A percentile compares a stretch with the other conserved stretches of the same genome.
Conservation (phyloP, 1,140 invertebrate species). For the Pemphigus obesinymphae region DNA sequence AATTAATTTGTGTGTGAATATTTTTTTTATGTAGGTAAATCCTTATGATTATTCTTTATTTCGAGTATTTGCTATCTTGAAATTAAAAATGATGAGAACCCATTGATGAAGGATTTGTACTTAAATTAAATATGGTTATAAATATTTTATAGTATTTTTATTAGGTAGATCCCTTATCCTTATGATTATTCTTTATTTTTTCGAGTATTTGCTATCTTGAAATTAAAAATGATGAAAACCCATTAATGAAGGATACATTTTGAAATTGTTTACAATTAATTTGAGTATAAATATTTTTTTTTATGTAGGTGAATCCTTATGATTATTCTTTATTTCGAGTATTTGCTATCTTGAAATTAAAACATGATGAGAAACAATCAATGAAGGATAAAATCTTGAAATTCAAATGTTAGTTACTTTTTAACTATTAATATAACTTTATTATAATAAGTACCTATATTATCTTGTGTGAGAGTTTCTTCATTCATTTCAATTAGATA, state of each 20-base stretch:
- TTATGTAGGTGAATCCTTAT: neutral
- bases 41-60: neutral
- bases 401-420: neutral
- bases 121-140: neutral
- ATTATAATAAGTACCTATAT: too few relatives aligned
- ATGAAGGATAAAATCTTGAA: neutral
- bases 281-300: neutral
- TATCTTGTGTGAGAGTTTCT: too few relatives aligned
- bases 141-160: too few relatives aligned
- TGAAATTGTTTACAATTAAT: neutral
- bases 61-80: slow-evolving; percentile 26
- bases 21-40: too few relatives aligned
- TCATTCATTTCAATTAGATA: too few relatives aligned
- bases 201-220: slow-evolving; percentile 21
- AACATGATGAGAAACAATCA: neutral
- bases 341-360: slow-evolving; percentile 12
- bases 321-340: slow-evolving; percentile 27
- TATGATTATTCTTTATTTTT: slow-evolving; percentile 5
- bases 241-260: neutral
- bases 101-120: neutral
- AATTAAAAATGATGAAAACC: neutral
- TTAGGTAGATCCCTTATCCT: too few relatives aligned
- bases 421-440: too few relatives aligned
- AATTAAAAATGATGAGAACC: neutral
- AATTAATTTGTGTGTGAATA: neutral